These are phyloP conservation scores for Haemorhous mexicanus DNA, from an alignment of 2,113 vertebrate genomes.

Conservation along the genomic window DNA sequence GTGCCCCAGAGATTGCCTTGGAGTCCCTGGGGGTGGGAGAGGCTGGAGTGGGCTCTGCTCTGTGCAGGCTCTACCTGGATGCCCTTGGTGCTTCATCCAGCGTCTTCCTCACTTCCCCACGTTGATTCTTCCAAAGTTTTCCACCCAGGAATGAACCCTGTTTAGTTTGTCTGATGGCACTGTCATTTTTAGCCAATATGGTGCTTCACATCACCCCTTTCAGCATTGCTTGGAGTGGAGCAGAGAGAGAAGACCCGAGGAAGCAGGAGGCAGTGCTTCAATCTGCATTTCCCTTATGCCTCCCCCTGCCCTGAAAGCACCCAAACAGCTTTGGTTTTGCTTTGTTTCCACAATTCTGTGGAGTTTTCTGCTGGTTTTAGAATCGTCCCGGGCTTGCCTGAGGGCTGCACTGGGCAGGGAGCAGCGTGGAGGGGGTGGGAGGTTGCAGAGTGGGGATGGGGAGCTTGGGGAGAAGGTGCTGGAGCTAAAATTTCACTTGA, in stretches of 20 bases:
- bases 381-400: neutral
- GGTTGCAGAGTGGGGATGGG: neutral
- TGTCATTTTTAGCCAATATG: neutral
- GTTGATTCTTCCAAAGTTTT: neutral
- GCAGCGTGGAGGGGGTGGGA: neutral
- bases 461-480: neutral
- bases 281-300: neutral
- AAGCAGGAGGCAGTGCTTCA: neutral
- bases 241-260: neutral
- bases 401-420: neutral
- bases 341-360: neutral
- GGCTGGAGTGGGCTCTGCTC: neutral
- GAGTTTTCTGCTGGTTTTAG: neutral
- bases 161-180: neutral
- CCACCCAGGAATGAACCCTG: too few relatives aligned
- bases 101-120: neutral
- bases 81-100: neutral
- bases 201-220: accelerated
- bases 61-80: neutral
- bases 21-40: neutral
- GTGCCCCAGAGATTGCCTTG: neutral
- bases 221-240: neutral
- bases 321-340: neutral
- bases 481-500: neutral
- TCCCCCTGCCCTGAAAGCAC: neutral